Conservation (phyloP, 2,797 vertebrate genomes). For the Vireo griseus region DNA sequence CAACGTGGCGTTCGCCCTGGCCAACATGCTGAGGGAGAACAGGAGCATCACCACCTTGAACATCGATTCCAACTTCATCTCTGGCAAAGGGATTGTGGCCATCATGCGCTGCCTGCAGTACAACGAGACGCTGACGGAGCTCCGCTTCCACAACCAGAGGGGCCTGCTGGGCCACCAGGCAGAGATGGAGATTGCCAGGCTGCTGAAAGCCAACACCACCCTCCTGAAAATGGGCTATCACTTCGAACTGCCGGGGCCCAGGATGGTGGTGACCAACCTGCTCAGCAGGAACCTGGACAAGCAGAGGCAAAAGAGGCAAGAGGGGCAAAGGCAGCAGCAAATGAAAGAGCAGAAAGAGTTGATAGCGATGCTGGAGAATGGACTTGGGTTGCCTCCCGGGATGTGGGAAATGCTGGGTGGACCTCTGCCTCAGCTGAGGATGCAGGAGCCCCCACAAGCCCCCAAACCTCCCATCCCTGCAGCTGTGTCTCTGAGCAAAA, state of each 20-base stretch:
- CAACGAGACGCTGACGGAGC: constrained; percentile 91
- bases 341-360: constrained; percentile 83
- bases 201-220: constrained; percentile 92
- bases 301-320: constrained; percentile 90
- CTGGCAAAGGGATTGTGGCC: constrained; percentile 92
- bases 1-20: constrained; percentile 84
- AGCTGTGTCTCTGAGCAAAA: background rate
- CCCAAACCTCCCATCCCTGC: constrained; percentile 35
- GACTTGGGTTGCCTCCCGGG: constrained; percentile 86
- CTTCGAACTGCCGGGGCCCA: constrained; percentile 91
- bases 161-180: constrained; percentile 96
- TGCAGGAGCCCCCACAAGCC: constrained; percentile 43
- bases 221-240: constrained; percentile 97
- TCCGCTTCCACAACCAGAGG: constrained; percentile 97
- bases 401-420: constrained; percentile 88
- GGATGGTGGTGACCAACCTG: constrained; percentile 97
- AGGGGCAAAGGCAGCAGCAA: constrained; percentile 88
- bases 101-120: constrained; percentile 96
- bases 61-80: constrained; percentile 93
- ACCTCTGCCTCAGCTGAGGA: constrained; percentile 72
- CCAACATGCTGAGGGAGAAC: constrained; percentile 96
- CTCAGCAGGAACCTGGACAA: constrained; percentile 92
- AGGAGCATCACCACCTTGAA: constrained; percentile 90
- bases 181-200: constrained; percentile 94
- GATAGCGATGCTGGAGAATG: constrained; percentile 85